Conservation (phyloP, 2,888 invertebrate genomes). For the Orthonevra nobilis region DNA sequence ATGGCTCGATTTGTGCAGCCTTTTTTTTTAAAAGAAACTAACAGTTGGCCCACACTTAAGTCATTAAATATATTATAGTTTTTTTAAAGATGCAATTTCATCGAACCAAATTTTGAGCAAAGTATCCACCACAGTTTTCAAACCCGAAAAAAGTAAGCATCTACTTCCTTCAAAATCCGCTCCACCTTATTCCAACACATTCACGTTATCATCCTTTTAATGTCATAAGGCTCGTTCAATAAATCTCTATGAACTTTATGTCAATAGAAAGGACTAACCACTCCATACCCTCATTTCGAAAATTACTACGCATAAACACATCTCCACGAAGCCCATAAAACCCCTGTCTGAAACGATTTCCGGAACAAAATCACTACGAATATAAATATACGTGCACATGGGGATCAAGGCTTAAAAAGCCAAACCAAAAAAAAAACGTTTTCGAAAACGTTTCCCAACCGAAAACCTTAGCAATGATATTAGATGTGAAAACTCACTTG, state of each 20-base stretch:
- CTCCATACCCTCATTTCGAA: conserved; percentile 5
- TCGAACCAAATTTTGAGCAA: no score
- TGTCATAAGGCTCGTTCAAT: conserved; percentile 41
- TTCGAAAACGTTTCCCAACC: conserved; percentile 34
- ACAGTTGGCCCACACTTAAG: no score
- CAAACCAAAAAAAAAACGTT: no score
- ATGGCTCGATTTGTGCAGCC: no score
- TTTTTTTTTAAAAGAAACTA: no score
- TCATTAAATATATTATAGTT: no score
- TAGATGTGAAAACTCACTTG: conserved; percentile 57
- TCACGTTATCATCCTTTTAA: background rate
- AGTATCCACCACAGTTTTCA: no score
- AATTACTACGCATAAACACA: conserved; percentile 8
- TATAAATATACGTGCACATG: conserved; percentile 41
- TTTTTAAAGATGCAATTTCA: no score
- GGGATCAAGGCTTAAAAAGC: conserved; percentile 43
- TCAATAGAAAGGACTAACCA: background rate
- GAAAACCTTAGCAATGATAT: conserved; percentile 36
- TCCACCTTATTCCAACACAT: no score
- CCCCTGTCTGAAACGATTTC: conserved; percentile 50
- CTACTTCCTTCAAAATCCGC: no score
- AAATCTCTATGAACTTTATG: conserved; percentile 47
- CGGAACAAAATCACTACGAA: conserved; percentile 39
- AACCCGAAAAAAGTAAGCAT: no score
- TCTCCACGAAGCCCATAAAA: conserved; percentile 26